Evolutionary conservation across 2,888 invertebrate species (phyloP).

Genomic region (Clitarchus hookeri): DNA sequence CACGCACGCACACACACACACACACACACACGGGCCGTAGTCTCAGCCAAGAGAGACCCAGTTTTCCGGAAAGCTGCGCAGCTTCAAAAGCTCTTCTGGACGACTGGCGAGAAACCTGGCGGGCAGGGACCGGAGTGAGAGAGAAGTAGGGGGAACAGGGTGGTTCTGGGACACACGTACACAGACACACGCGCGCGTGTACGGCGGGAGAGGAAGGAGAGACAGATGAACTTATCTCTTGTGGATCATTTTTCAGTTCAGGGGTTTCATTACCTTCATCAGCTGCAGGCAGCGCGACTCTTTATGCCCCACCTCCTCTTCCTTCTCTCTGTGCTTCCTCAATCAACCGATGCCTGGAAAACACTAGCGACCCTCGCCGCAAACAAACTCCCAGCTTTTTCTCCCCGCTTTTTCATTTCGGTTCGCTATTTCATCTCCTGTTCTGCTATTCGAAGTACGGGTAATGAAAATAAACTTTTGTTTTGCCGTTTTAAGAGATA

Average conservation of each 20-base stretch:
- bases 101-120: not conserved
- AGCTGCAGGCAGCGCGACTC: slow-evolving; percentile 2
- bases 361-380: not conserved
- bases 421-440: not conserved
- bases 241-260: slow-evolving; percentile 9
- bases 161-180: not conserved
- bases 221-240: not conserved
- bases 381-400: not conserved
- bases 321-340: not conserved
- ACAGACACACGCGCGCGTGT: not conserved
- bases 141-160: not conserved
- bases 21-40: not conserved
- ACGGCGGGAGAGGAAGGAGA: not conserved
- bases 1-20: not conserved
- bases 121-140: not conserved
- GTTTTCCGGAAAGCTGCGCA: not conserved
- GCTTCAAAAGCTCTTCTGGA: slow-evolving; percentile 14
- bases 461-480: not conserved
- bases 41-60: not conserved
- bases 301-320: not conserved
- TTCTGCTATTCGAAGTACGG: not conserved
- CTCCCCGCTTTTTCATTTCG: not conserved
- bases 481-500: not conserved
- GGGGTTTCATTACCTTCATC: slow-evolving; percentile 6
- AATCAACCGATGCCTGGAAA: not conserved